Base-by-base conservation (phyloP, 2,888 invertebrate genomes). In the Baccha elongata region DNA sequence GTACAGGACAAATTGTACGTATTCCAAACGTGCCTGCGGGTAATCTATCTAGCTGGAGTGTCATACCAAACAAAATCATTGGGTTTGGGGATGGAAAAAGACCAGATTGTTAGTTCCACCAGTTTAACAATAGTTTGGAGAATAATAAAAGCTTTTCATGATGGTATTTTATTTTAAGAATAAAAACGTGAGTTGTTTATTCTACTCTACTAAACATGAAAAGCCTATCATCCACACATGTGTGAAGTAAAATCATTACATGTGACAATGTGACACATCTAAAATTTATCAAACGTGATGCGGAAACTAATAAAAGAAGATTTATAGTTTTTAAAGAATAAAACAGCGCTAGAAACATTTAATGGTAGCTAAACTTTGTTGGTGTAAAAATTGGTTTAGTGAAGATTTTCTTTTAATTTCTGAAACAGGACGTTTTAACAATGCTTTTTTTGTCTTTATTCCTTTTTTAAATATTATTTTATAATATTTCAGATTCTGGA, bases 401-500 rank as follows among this genome's bases (percentile, higher is more conserved):
- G n/a, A n/a, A n/a, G n/a, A n/a, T n/a, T n/a, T n/a, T n/a, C n/a
- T n/a, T n/a, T n/a, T n/a, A n/a, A n/a, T n/a, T n/a, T n/a, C n/a
- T n/a, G n/a, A n/a, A n/a, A n/a, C n/a, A n/a, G n/a, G n/a, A n/a
- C n/a, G n/a, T n/a, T n/a, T n/a, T n/a, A n/a, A n/a, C n/a, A n/a
- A n/a, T n/a, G n/a, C n/a, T n/a, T n/a, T n/a, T n/a, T n/a, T n/a
- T n/a, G n/a, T n/a, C n/a, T n/a, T n/a, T n/a, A n/a, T n/a, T n/a
- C n/a, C n/a, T n/a, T n/a, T n/a, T n/a, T n/a, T n/a, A n/a, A n/a
- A n/a, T n/a, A n/a, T n/a, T n/a, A n/a, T n/a, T n/a, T n/a, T n/a
- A n/a, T n/a, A n/a, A n/a, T n/a, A n/a, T 78, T 78, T 1, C 71
- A 95, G 95, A 96, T 98, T 67, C 91, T 98, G 81, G 97, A 98